A percentile compares a stretch with the other conserved stretches of the same genome.
phyloP scores from a whole-genome alignment of 2,888 invertebrate genomes.

The Troides aeacus region DNA sequence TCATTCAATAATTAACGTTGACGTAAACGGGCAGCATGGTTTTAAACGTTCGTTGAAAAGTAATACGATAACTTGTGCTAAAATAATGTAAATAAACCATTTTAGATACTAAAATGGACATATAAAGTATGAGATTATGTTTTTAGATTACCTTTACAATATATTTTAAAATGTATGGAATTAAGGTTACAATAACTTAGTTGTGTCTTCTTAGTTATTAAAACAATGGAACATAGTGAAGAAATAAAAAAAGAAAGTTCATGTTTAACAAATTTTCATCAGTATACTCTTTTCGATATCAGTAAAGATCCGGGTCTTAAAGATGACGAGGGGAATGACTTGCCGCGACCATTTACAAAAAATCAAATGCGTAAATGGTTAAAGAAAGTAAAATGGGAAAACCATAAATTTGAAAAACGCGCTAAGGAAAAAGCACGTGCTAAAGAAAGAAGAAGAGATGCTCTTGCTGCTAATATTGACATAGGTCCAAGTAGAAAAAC shows the following conservation, averaged over 20 bases:
- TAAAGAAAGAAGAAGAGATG: conserved; percentile 85
- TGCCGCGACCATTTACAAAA: conserved; percentile 78
- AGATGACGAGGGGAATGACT: conserved; percentile 66
- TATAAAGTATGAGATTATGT: neutral
- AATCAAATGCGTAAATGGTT: conserved; percentile 84
- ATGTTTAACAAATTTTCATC: conserved; percentile 46
- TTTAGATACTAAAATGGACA: neutral
- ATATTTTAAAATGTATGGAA: neutral
- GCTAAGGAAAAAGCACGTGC: conserved; percentile 85
- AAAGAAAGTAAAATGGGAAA: conserved; percentile 87
- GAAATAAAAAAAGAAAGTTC: conserved; percentile 31
- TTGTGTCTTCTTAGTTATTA: neutral
- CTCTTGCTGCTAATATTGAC: conserved; percentile 85
- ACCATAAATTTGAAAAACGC: conserved; percentile 84
- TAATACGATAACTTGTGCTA: neutral
- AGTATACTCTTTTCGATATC: conserved; percentile 65
- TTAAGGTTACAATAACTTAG: neutral
- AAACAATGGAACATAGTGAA: conserved; percentile 21
- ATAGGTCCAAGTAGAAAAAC: conserved; percentile 89
- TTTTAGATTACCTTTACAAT: neutral
- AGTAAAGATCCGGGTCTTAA: conserved; percentile 70
- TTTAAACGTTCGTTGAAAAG: neutral
- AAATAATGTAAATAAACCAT: neutral
- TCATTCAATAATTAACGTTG: neutral
- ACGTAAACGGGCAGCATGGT: neutral